These are phyloP conservation scores for Melanocharis versteri DNA, from an alignment of 2,113 vertebrate genomes.

Conservation along the genomic window DNA sequence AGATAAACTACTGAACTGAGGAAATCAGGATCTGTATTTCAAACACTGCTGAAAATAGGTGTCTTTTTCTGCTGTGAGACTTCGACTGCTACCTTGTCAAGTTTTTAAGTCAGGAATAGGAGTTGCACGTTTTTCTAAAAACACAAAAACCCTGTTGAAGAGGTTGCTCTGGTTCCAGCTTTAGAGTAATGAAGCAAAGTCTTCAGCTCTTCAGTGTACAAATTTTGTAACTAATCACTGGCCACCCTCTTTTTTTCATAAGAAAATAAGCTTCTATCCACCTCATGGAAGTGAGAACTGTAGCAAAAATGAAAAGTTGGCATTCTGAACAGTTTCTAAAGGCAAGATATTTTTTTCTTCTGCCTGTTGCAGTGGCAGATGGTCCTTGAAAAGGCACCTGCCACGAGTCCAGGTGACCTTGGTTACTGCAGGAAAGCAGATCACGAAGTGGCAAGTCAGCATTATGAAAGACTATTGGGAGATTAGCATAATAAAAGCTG, in stretches of 20 bases:
- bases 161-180: neutral
- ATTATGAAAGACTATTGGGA: conserved; percentile 34
- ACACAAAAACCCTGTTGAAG: neutral
- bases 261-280: neutral
- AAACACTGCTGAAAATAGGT: neutral
- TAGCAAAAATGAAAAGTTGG: neutral
- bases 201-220: neutral
- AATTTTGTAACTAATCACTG: neutral
- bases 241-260: neutral
- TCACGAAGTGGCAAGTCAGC: neutral
- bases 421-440: neutral
- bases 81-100: neutral
- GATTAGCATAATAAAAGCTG: conserved; percentile 15
- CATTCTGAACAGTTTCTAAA: neutral
- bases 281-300: neutral
- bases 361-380: neutral
- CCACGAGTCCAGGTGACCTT: neutral
- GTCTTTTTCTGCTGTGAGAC: neutral
- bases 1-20: neutral
- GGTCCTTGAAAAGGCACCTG: neutral
- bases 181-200: neutral
- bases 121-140: neutral
- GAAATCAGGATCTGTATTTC: neutral
- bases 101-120: neutral
- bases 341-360: neutral